Evolutionary conservation across 2,797 vertebrate species (phyloP).

Genomic region (Sarcoramphus papa): DNA sequence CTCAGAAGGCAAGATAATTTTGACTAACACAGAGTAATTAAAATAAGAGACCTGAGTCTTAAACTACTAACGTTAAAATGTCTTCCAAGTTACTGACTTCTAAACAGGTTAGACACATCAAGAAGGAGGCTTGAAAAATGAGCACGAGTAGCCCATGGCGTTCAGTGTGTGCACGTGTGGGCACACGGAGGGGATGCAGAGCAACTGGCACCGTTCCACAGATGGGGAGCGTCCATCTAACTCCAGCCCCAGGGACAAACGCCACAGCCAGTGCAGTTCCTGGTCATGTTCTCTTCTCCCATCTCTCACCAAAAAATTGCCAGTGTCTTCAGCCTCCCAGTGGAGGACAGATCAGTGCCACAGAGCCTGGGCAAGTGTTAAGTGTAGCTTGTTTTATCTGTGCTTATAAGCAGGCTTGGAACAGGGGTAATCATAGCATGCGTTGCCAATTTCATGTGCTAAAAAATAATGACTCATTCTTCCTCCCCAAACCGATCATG

Average conservation of each 20-base stretch:
- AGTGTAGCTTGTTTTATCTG: neutral
- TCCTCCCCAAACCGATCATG: neutral
- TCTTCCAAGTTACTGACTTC: neutral
- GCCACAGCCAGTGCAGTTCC: neutral
- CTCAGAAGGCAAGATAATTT: neutral
- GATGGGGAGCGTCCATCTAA: rapidly evolving
- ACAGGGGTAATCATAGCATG: neutral
- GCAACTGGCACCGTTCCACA: rapidly evolving
- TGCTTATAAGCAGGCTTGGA: neutral
- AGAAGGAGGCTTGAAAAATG: neutral
- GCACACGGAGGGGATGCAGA: neutral
- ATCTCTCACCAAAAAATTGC: neutral
- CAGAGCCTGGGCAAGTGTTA: neutral
- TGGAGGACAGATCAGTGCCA: neutral
- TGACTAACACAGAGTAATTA: conserved; percentile 2
- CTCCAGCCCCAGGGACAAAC: neutral
- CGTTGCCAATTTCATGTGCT: neutral
- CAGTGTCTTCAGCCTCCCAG: neutral
- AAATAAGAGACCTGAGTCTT: neutral
- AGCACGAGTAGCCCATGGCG: neutral
- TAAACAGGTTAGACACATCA: neutral
- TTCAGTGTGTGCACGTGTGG: rapidly evolving
- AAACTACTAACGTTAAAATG: neutral
- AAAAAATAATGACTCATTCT: conserved; percentile 23
- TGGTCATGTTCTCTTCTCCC: neutral